Conservation (phyloP, 1,140 invertebrate species). For the Ceratina australensis region DNA sequence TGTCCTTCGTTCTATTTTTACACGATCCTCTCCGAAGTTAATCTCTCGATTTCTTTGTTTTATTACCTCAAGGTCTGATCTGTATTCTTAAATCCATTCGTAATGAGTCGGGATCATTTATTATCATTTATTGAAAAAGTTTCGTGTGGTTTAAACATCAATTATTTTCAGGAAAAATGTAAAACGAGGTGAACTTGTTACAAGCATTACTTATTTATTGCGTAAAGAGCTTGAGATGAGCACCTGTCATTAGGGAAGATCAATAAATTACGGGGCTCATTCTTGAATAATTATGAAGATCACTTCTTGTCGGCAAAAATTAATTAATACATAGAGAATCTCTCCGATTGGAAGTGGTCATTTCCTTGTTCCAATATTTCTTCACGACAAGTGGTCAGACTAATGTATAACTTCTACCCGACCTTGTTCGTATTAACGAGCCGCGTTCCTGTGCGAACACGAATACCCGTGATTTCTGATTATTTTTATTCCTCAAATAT, state of each 20-base stretch:
- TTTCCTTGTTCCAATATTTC: conserved; percentile 8
- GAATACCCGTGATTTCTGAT: no score
- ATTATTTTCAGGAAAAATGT: background rate
- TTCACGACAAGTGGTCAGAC: background rate
- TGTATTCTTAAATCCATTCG: no score
- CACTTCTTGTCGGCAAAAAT: conserved; percentile 2
- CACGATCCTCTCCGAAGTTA: background rate
- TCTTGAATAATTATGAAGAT: conserved; percentile 1
- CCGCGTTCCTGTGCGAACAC: no score
- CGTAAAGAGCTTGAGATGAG: no score
- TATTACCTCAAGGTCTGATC: no score
- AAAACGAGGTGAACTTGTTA: no score
- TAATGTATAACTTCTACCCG: background rate
- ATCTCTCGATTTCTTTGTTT: conserved; percentile 27
- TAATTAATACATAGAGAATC: background rate
- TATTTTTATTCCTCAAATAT: no score
- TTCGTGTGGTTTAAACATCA: no score
- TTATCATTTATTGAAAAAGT: no score
- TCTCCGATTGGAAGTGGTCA: background rate
- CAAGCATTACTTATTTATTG: no score
- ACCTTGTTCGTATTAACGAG: background rate
- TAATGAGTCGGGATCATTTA: no score
- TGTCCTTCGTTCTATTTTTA: background rate
- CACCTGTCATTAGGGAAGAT: background rate
- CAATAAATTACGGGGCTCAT: conserved; percentile 1